These are phyloP conservation scores for Acronicta leporina DNA, from an alignment of 2,888 invertebrate genomes.

Conservation along the genomic window DNA sequence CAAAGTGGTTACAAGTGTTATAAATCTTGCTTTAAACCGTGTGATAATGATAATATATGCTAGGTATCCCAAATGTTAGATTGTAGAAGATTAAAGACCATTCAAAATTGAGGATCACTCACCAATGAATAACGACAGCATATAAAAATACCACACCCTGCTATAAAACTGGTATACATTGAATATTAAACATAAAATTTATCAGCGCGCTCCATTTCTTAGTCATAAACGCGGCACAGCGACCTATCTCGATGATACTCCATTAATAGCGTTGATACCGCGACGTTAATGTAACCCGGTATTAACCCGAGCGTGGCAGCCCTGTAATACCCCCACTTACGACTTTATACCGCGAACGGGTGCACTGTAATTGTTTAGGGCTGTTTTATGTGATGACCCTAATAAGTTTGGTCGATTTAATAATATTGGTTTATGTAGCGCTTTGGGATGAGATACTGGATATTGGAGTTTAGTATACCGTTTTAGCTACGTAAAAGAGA, in stretches of 20 bases:
- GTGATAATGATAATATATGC: too few relatives aligned
- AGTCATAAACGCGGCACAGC: conserved; percentile 61
- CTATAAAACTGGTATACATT: conserved; percentile 61
- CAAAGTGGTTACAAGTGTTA: too few relatives aligned
- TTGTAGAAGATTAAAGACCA: too few relatives aligned
- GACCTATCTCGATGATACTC: conserved; percentile 81
- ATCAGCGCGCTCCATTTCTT: conserved; percentile 57
- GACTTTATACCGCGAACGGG: conserved; percentile 72
- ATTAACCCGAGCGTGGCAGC: conserved; percentile 67
- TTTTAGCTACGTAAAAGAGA: too few relatives aligned
- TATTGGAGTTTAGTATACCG: too few relatives aligned
- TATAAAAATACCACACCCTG: conserved; percentile 54
- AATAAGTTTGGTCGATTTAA: conserved; percentile 62
- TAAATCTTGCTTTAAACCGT: too few relatives aligned
- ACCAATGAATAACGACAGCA: conserved; percentile 43
- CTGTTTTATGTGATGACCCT: conserved; percentile 72
- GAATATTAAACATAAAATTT: conserved; percentile 62
- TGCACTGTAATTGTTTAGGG: conserved; percentile 84
- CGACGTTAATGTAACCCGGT: conserved; percentile 76
- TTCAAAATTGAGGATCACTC: conserved; percentile 23
- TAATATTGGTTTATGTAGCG: conserved; percentile 66
- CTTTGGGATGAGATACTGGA: conserved; percentile 16
- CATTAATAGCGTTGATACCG: conserved; percentile 83
- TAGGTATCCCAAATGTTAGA: too few relatives aligned
- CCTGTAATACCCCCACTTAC: conserved; percentile 77